These are phyloP conservation scores for Leptodactylus fallax DNA, from an alignment of 2,797 vertebrate species.

Conservation along the genomic window DNA sequence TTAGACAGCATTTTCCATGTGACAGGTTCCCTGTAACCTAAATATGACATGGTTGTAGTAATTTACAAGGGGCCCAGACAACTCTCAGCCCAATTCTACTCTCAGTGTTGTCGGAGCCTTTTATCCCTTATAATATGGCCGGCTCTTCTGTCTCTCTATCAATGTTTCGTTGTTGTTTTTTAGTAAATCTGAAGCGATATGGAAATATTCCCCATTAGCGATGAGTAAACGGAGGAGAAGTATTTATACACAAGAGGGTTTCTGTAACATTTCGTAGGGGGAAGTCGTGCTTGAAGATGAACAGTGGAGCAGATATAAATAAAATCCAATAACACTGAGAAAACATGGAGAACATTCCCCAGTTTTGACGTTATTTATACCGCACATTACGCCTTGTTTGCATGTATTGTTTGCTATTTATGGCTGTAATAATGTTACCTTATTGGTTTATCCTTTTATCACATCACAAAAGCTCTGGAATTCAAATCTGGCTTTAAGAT, in stretches of 20 bases:
- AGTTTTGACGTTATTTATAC: conserved; percentile 17
- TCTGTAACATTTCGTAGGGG: not conserved
- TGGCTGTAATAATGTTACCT: conserved; percentile 16
- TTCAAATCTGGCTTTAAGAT: conserved; percentile 16
- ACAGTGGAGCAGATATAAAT: conserved; percentile 16
- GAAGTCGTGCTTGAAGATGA: conserved; percentile 20
- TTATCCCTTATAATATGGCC: no score
- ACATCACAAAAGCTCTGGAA: not conserved
- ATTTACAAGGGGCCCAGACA: no score
- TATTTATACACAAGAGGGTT: not conserved
- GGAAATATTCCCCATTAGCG: not conserved
- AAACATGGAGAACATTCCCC: conserved; percentile 16
- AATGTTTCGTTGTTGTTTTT: no score
- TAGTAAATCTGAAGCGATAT: no score
- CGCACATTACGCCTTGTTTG: not conserved
- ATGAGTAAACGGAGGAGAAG: conserved; percentile 2
- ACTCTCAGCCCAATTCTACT: no score
- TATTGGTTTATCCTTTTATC: conserved; percentile 9
- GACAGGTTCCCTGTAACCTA: no score
- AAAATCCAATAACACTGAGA: conserved; percentile 6
- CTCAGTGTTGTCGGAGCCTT: no score
- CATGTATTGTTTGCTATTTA: conserved; percentile 35
- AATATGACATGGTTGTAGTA: no score
- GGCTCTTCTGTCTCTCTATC: no score
- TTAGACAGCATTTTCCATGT: no score